Base-by-base conservation (phyloP, 2,113 vertebrate genomes). In the Cygnus atratus region DNA sequence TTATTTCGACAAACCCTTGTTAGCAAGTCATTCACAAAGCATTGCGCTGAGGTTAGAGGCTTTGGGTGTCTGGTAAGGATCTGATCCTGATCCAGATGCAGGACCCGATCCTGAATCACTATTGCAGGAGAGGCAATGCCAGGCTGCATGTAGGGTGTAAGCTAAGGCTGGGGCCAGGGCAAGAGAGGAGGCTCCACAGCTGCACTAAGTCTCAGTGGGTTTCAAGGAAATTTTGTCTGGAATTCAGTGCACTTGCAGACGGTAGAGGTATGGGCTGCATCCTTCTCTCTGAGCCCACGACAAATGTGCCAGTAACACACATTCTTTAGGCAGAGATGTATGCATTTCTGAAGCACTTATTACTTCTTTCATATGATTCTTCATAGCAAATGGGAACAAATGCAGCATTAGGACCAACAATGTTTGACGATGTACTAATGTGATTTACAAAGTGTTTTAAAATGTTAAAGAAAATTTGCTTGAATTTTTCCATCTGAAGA, bases 221-320 rank as follows among this genome's bases (percentile, higher is more conserved):
- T 61, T 71, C 48, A 68, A 70, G 29, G 20, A 82, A 50, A 29
- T 61, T 76, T 70, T 33, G 24, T 19, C 22, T 71, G 70, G 10
- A 75, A 55, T 76, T 55, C 44, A 3, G 31, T 33, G 35, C 0
- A 0, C 78, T 78, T 88, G 26, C 28, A 37, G 29, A 26, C 3
- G 24, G 10, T 15, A 67, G 54, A 65, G 31, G 10, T 78, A 68
- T 73, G 39, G 33, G 14, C 5, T 61, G 10, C 41, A 33, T 26
- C 11, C 21, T 68, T 1, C 3, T 28, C 31, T 73, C 35, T 0
- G 0, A 91, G 54, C 9, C 24, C 12, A 9, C 1, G 8, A 13
- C 13, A 86, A 78, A 59, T 24, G 6, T 0, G 2, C 29, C 24
- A 26, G n/a, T 16, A 63, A 52, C 0, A 0, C 6, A 1, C 2